A percentile compares a stretch with the other conserved stretches of the same genome.
phyloP scores from a whole-genome alignment of 2,113 vertebrate genomes.

The Eolophus roseicapilla region DNA sequence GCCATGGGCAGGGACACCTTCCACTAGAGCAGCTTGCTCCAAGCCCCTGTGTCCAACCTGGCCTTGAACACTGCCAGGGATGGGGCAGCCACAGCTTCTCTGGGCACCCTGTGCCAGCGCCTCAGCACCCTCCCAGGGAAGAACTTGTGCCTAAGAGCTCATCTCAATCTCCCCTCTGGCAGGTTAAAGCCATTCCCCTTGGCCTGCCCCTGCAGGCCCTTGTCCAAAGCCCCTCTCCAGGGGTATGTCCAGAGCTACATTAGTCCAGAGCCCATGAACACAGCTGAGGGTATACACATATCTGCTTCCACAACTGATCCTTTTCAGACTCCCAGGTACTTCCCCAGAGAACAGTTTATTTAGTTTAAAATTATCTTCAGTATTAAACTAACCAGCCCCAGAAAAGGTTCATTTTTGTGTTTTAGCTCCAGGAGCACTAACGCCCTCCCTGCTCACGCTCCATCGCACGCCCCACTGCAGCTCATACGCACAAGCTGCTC shows the following conservation, averaged over 20 bases:
- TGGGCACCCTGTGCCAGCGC: too few species aligned
- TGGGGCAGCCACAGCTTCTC: too few species aligned
- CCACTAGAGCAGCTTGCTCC: not conserved
- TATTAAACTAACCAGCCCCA: not conserved
- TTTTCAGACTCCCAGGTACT: not conserved
- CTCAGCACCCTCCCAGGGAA: too few species aligned
- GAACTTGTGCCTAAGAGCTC: too few species aligned
- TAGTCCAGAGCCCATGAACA: not conserved
- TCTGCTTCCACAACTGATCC: not conserved
- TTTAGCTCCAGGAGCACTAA: not conserved
- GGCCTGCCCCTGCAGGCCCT: not conserved
- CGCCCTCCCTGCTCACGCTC: not conserved
- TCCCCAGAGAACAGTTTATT: not conserved
- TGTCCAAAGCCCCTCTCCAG: not conserved
- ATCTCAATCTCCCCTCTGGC: not conserved
- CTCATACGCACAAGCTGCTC: not conserved
- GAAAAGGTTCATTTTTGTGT: not conserved
- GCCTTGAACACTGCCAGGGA: too few species aligned
- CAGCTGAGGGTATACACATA: not conserved
- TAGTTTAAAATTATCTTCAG: not conserved
- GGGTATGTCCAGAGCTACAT: rapidly evolving
- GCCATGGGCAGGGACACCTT: not conserved
- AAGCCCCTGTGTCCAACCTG: not conserved
- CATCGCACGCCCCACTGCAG: not conserved
- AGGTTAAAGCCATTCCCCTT: not conserved